Evolutionary conservation across 2,113 vertebrate genomes (phyloP), one percentile per base, ranked within the genome.

Genomic region (Hippocampus guttulatus): DNA sequence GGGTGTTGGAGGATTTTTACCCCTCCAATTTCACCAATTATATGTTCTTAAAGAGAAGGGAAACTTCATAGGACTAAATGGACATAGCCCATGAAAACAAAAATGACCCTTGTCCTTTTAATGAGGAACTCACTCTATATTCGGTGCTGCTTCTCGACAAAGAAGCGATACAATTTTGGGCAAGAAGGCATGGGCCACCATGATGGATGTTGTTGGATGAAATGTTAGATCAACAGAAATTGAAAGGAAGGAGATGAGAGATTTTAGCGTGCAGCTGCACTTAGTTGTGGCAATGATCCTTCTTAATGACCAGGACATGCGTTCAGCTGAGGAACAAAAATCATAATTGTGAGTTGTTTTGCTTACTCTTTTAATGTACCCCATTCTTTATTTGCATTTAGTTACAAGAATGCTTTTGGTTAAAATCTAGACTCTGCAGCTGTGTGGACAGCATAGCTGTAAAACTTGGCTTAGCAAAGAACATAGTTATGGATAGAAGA

Each of bases 1-100:
- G 33, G 8, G 69, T 71, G 70, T 63, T 75, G 61, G 73, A 65
- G 43, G 65, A 54, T 70, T 74, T 81, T 79, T 77, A 77, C 69
- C 58, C 27, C 58, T 23, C 51, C 52, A 78, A 76, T 82, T 81
- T 55, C 69, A 73, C 67, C 5, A 6, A 10, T 64, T 72, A 45
- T 55, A 77, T 21, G 49, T 69, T 74, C 58, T 75, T 52, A 41
- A 40, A 23, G 47, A 61, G 69, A 45, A 55, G 15, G 58, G 45
- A 76, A 49, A n/a, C 61, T 43, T 67, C 47, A 69, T 40, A 61
- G 45, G 6, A 69, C 15, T 47, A 67, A 71, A 49, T 69, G 23
- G 66, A 64, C 67, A 66, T 14, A 8, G 58, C 52, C 43, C 66
- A 67, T 66, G 73, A 62, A 60, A 60, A 73, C 78, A 64, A 47